Base-by-base conservation (phyloP, 2,888 invertebrate species). In the Caenorhabditis becei region DNA sequence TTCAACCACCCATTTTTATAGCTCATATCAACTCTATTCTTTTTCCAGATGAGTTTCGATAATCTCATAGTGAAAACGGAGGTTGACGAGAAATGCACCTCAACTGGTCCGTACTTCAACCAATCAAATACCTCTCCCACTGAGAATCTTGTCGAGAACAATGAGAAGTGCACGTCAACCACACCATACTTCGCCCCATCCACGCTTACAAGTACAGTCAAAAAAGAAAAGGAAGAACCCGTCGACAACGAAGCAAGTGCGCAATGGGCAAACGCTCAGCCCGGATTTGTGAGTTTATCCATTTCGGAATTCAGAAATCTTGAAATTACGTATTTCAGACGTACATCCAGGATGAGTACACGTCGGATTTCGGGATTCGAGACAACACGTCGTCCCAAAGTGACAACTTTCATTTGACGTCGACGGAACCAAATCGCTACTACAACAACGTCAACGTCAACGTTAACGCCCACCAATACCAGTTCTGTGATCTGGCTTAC, bases 371-470 rank as follows among this genome's bases (percentile, higher is more conserved):
- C 37, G 58, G 11, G 10, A 41, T 11, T 41, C 58, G 51, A 51
- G 47, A 18, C 56, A 24, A 1, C 28, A 18, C 44, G 2, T 28
- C 35, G 28, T 26, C 65, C 2, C 32, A 28, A 18, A 35, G 20
- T 28, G 24, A 7, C 2, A 58, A 51, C 51, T 59, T 35, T 51
- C 18, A 23, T 37, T 37, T 32, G 63, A 49, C 47, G 58, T 37
- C n/a, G n/a, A n/a, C n/a, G 51, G 65, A 59, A 24, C 58, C 49
- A 32, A 49, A 65, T 20, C 74, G 65, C 23, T 75, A 61, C 61
- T 75, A 66, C 35, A 53, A 35, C 20, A 65, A 66, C 53, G 63
- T 66, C 59, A 75, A 66, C 14, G 63, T 41, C 11, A 56, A 63
- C 14, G 63, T 41, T 4, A 56, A 63, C 56, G 54, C 62, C 18